Conservation (phyloP, 1,140 invertebrate genomes). For the Conus ventricosus region DNA sequence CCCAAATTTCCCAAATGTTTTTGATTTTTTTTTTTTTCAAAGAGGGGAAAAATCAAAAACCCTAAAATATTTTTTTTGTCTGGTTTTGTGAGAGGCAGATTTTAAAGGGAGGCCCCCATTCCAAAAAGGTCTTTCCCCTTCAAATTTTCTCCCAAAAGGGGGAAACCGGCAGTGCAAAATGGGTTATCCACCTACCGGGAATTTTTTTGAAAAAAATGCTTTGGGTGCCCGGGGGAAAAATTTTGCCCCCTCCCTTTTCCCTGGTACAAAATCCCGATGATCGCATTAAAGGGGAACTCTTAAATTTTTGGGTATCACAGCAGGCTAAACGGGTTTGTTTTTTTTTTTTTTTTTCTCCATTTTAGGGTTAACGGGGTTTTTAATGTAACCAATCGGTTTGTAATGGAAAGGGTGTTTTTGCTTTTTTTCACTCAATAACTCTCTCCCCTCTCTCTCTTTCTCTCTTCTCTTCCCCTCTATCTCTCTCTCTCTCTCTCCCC, state of each 20-base stretch:
- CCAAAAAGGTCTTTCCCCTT: background rate
- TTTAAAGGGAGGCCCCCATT: background rate
- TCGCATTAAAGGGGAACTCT: background rate
- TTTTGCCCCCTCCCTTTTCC: background rate
- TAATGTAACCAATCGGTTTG: too few species aligned
- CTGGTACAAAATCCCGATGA: background rate
- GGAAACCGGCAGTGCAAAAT: background rate
- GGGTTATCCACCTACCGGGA: background rate
- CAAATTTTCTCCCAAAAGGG: background rate
- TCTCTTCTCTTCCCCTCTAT: too few species aligned
- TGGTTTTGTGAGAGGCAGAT: background rate
- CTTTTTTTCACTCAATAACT: too few species aligned
- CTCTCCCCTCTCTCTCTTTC: too few species aligned
- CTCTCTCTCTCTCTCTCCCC: too few species aligned
- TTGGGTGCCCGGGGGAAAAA: conserved; percentile 12
- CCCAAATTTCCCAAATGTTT: too few species aligned
- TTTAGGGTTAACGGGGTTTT: too few species aligned
- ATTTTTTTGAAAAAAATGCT: background rate
- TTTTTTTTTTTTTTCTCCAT: background rate
- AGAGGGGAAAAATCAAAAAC: too few species aligned
- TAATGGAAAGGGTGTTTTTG: too few species aligned
- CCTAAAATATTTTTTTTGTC: too few species aligned
- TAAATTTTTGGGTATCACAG: background rate
- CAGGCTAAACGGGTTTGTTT: background rate
- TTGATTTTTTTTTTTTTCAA: too few species aligned